phyloP scores from a whole-genome alignment of 2,797 vertebrate species.

The Typhlichthys subterraneus region DNA sequence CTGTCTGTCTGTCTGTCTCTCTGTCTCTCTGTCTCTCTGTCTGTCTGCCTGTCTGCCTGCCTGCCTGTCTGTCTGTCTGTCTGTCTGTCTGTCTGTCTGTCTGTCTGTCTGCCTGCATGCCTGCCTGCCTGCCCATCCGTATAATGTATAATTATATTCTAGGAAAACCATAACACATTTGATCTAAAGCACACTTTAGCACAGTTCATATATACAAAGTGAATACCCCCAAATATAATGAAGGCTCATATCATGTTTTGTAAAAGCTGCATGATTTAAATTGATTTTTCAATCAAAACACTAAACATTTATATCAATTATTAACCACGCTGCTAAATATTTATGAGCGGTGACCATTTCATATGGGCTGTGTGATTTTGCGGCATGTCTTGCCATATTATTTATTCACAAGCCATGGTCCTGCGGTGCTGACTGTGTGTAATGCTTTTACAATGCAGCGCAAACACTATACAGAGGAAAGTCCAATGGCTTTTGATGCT shows the following conservation, averaged over 20 bases:
- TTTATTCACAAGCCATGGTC: constrained; percentile 29
- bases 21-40: too few species aligned
- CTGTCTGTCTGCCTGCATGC: too few species aligned
- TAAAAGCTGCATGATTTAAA: constrained; percentile 6
- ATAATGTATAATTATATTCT: too few species aligned
- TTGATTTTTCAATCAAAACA: not conserved
- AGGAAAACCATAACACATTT: too few species aligned
- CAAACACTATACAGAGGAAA: constrained; percentile 23
- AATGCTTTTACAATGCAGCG: constrained; percentile 26
- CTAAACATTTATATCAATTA: constrained; percentile 1
- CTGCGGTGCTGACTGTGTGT: constrained; percentile 16
- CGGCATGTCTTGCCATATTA: constrained; percentile 27
- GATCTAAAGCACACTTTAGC: constrained; percentile 9
- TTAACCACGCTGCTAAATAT: constrained; percentile 4
- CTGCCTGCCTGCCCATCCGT: too few species aligned
- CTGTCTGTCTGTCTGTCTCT: too few species aligned
- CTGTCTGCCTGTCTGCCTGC: too few species aligned
- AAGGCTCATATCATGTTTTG: not conserved
- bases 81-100: too few species aligned
- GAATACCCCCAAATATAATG: not conserved
- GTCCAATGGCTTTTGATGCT: constrained; percentile 27
- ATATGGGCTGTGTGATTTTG: constrained; percentile 21
- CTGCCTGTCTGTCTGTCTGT: too few species aligned
- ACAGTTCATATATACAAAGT: constrained; percentile 24
- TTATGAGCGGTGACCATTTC: constrained; percentile 19